phyloP scores from a whole-genome alignment of 1,140 invertebrate genomes.

The Varroa destructor region DNA sequence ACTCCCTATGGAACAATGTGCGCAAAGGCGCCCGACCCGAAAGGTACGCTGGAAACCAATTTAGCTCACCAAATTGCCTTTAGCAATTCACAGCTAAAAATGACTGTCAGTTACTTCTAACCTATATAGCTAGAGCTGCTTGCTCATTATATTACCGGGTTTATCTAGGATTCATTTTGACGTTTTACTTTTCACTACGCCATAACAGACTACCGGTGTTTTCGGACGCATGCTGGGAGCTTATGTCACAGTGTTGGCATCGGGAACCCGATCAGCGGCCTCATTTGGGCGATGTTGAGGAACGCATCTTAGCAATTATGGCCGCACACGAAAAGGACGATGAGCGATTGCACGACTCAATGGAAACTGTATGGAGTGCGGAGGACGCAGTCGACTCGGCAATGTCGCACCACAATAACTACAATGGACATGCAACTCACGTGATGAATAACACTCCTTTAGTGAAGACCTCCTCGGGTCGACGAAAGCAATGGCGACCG shows the following conservation, averaged over 20 bases:
- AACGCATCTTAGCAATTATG: slow-evolving; percentile 48
- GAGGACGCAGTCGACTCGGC: slow-evolving; percentile 1
- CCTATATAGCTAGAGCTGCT: no score
- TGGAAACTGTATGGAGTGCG: slow-evolving; percentile 24
- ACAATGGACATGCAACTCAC: no score
- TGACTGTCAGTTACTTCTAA: no score
- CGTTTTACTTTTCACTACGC: no score
- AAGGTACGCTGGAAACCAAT: background rate
- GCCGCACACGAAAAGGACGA: slow-evolving; percentile 3
- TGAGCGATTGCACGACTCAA: background rate
- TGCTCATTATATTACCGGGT: no score
- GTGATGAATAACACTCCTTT: no score
- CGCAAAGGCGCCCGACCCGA: slow-evolving; percentile 52
- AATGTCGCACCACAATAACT: no score
- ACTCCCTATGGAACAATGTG: slow-evolving; percentile 70
- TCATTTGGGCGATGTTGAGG: slow-evolving; percentile 59
- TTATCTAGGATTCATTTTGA: no score
- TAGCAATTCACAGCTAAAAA: background rate
- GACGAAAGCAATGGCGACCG: no score
- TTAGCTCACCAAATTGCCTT: background rate
- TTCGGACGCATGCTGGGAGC: slow-evolving; percentile 62
- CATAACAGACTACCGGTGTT: slow-evolving; percentile 43
- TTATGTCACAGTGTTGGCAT: slow-evolving; percentile 75
- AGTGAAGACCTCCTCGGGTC: no score
- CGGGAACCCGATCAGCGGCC: slow-evolving; percentile 60